Evolutionary conservation across 2,888 invertebrate genomes (phyloP).

Genomic region (Homarus gammarus): DNA sequence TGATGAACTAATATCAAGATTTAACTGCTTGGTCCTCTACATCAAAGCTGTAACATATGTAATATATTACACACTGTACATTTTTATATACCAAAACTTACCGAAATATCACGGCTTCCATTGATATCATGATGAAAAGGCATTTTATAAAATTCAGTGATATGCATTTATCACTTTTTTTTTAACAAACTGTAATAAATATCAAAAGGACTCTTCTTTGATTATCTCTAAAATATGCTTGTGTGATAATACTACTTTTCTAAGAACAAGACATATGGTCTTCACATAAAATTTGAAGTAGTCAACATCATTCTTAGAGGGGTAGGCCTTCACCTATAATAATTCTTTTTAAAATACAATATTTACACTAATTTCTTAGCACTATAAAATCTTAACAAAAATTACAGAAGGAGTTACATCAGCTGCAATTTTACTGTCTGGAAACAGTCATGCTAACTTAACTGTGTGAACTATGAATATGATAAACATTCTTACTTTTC

Average conservation of each 20-base stretch:
- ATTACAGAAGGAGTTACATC: conserved; percentile 1
- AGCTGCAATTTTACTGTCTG: not conserved
- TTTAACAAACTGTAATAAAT: not conserved
- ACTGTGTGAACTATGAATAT: not conserved
- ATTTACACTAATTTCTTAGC: conserved; percentile 46
- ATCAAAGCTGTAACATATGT: not conserved
- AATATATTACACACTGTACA: conserved; percentile 16
- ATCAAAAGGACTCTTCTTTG: not conserved
- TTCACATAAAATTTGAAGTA: conserved; percentile 19
- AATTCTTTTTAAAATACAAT: conserved; percentile 50
- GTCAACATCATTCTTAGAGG: conserved; percentile 13
- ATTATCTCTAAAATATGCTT: not conserved
- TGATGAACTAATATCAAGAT: conserved; percentile 17
- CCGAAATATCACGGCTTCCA: not conserved
- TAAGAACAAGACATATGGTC: not conserved
- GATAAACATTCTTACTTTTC: not conserved
- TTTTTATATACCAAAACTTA: not conserved
- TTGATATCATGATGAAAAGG: not conserved
- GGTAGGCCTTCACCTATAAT: conserved; percentile 38
- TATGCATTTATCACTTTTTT: conserved; percentile 26
- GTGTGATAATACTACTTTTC: not conserved
- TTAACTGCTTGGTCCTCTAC: conserved; percentile 26
- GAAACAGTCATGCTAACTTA: not conserved
- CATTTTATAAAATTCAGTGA: conserved; percentile 22
- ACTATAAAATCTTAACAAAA: not conserved